These are phyloP conservation scores for Stigmatopora argus DNA, from an alignment of 2,113 vertebrate genomes.

Conservation along the genomic window DNA sequence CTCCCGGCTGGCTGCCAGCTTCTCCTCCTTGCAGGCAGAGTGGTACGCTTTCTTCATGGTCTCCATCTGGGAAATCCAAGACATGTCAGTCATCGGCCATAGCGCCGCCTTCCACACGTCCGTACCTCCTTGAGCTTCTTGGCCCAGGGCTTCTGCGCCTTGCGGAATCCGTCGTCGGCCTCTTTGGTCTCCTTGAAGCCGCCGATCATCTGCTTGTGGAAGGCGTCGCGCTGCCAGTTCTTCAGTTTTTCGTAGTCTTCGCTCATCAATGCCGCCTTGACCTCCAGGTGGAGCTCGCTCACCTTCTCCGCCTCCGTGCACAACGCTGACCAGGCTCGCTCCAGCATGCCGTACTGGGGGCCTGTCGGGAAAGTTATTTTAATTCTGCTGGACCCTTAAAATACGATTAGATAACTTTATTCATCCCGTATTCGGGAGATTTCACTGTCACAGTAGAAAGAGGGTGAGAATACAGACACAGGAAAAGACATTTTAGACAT, in stretches of 20 bases:
- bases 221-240: slow-evolving; percentile 96
- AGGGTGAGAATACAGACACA: no score
- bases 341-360: slow-evolving; percentile 91
- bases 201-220: slow-evolving; percentile 98
- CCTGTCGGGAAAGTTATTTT: slow-evolving; percentile 62
- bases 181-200: slow-evolving; percentile 97
- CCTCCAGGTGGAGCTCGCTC: slow-evolving; percentile 92
- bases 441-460: no score
- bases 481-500: no score
- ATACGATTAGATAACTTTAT: no score
- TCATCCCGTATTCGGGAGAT: no score
- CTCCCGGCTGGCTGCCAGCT: slow-evolving; percentile 86
- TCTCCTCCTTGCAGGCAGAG: slow-evolving; percentile 93
- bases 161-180: slow-evolving; percentile 92
- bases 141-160: slow-evolving; percentile 98
- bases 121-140: slow-evolving; percentile 96
- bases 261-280: slow-evolving; percentile 85
- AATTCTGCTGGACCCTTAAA: background rate
- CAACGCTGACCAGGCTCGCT: slow-evolving; percentile 86
- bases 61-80: slow-evolving; percentile 74
- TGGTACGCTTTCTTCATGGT: slow-evolving; percentile 87
- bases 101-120: no score
- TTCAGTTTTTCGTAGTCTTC: slow-evolving; percentile 98
- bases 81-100: background rate
- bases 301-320: slow-evolving; percentile 94